phyloP scores from a whole-genome alignment of 2,797 vertebrate genomes.

The Tapirus indicus region DNA sequence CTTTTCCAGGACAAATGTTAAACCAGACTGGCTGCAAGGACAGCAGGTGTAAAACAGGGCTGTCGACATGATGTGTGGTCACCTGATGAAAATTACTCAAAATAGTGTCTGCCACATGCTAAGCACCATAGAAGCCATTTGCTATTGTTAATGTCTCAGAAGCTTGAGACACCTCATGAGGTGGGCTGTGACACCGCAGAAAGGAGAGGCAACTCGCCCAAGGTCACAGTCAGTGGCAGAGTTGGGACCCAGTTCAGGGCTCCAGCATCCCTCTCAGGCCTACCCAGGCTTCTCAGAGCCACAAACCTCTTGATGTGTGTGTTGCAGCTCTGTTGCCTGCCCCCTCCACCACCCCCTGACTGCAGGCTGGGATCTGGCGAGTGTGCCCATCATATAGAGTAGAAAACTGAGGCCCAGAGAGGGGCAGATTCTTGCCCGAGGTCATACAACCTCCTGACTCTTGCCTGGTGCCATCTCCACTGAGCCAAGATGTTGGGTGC shows the following conservation, averaged over 20 bases:
- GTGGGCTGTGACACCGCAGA: not conserved
- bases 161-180: not conserved
- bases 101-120: not conserved
- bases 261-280: not conserved
- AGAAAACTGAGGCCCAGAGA: not conserved
- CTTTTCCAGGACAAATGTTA: not conserved
- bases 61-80: accelerated
- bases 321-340: not conserved
- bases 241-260: not conserved
- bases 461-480: not conserved
- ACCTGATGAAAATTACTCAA: not conserved
- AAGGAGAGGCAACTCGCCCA: not conserved
- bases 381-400: not conserved
- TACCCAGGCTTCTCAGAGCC: not conserved
- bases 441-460: not conserved
- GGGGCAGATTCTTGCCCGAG: not conserved
- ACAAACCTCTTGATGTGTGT: accelerated
- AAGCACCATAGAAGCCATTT: not conserved
- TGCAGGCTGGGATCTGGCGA: not conserved
- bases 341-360: not conserved
- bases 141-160: not conserved
- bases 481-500: not conserved
- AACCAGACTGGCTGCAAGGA: not conserved
- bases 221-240: not conserved
- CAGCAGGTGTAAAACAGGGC: not conserved